Base-by-base conservation (phyloP, 2,888 invertebrate species). In the Corbicula japonica region DNA sequence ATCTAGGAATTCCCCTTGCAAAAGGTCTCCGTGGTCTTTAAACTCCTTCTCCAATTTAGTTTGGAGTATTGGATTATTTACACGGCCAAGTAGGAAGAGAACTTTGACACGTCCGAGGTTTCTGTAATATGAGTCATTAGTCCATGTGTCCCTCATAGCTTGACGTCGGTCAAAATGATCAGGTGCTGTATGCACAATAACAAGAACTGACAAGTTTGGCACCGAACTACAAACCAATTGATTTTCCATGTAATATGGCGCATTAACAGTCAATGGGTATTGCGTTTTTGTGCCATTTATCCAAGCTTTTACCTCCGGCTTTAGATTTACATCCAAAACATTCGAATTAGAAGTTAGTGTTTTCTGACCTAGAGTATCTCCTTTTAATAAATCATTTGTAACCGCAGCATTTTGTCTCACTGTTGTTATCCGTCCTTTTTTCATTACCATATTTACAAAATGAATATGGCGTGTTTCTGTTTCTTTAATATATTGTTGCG, bases 1-100 rank as follows among this genome's bases (percentile, higher is more conserved):
- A 48, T 90, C 90, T 1, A 63, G 50, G 70, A 89, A 90, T 56
- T 89, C 85, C 1, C 89, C 90, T 58, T 88, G 87, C 6, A 90
- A 72, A 18, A 89, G 68, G 34, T 90, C 90, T 21, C 80, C 71
- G 61, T 87, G 71, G 12, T 50, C 44, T 10, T 68, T 61, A 38
- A 76, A 77, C 58, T 89, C 90, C 15, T 69, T 56, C 18, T 76
- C 65, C 6, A 89, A 41, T n/a, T 80, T 69, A 1, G 48, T 54
- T 52, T 87, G 81, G 2, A 76, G 52, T 6, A 30, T 61, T 0
- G 50, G n/a, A 54, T 84, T 73, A 28, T 62, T 52, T 0, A 86
- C 75, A 8, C 46, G 52, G 8, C 89, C 90, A 23, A 88, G 70
- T 6, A 90, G 58, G 54, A 90, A 90, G 8, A 90, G 74, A 5